These are phyloP conservation scores for Lomographa bimaculata DNA, from an alignment of 2,888 invertebrate genomes.

Conservation along the genomic window DNA sequence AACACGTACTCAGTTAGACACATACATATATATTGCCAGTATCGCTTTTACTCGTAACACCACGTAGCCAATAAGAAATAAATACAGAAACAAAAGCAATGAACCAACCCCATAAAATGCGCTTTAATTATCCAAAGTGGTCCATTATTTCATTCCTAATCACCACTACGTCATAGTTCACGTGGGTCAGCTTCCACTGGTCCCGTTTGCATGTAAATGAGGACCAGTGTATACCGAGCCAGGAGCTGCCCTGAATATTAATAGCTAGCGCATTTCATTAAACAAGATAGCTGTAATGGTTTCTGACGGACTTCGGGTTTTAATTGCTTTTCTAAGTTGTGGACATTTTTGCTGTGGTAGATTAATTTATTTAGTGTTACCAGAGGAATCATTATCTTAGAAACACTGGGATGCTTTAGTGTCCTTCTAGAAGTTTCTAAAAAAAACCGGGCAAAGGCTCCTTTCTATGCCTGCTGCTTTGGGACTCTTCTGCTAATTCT, in stretches of 20 bases:
- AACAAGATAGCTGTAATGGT: constrained; percentile 13
- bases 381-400: no score
- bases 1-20: no score
- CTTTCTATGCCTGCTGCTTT: no score
- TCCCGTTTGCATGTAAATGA: not conserved
- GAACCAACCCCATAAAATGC: constrained; percentile 8
- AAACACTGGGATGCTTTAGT: no score
- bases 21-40: no score
- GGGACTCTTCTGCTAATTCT: no score
- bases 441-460: no score
- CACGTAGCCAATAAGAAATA: no score
- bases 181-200: constrained; percentile 5
- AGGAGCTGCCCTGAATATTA: constrained; percentile 14
- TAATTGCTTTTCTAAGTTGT: constrained; percentile 4
- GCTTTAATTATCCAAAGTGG: constrained; percentile 16
- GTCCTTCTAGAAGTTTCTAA: no score
- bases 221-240: constrained; percentile 10
- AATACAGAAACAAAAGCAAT: constrained; percentile 1
- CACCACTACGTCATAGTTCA: constrained; percentile 13
- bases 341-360: not conserved
- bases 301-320: constrained; percentile 1
- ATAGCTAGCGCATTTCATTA: constrained; percentile 16
- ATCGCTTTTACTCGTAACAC: no score
- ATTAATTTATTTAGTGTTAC: no score
- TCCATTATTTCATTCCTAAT: constrained; percentile 14